Evolutionary conservation across 2,888 invertebrate genomes (phyloP).

Genomic region (Agrotis ipsilon): DNA sequence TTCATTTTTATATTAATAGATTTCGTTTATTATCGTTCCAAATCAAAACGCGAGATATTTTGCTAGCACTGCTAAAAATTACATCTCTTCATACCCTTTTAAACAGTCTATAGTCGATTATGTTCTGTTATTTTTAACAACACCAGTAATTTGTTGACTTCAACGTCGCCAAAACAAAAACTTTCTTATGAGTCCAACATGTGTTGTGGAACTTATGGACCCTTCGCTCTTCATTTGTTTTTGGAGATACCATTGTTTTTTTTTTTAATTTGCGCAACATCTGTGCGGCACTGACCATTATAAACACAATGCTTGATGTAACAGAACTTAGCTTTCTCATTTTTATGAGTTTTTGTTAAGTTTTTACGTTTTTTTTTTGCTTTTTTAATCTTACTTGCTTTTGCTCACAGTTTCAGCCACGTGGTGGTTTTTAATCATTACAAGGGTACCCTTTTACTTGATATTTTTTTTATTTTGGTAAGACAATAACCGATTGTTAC

Average conservation of each 20-base stretch:
- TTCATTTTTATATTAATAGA: too few relatives aligned
- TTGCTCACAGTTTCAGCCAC: not conserved
- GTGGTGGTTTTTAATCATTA: not conserved
- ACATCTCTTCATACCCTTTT: not conserved
- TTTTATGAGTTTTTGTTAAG: constrained; percentile 11
- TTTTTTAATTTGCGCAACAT: constrained; percentile 65
- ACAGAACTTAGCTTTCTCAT: constrained; percentile 31
- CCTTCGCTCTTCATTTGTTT: constrained; percentile 34
- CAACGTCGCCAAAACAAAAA: constrained; percentile 38
- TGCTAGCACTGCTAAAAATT: not conserved
- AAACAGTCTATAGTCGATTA: not conserved
- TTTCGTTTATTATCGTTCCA: too few relatives aligned
- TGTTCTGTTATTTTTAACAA: not conserved
- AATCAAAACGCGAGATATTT: too few relatives aligned
- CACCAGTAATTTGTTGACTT: not conserved
- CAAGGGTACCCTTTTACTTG: too few relatives aligned
- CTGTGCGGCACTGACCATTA: constrained; percentile 51
- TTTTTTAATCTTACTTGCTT: not conserved
- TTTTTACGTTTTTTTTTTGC: not conserved
- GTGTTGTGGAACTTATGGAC: constrained; percentile 32
- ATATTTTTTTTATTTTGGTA: too few relatives aligned
- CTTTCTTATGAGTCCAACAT: constrained; percentile 52
- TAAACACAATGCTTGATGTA: constrained; percentile 31
- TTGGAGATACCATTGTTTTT: constrained; percentile 45
- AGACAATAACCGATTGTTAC: too few relatives aligned